Percentiles rank a stretch among this genome's conserved stretches.
Conservation (phyloP, 2,888 invertebrate genomes). For the Melanostoma scalare region DNA sequence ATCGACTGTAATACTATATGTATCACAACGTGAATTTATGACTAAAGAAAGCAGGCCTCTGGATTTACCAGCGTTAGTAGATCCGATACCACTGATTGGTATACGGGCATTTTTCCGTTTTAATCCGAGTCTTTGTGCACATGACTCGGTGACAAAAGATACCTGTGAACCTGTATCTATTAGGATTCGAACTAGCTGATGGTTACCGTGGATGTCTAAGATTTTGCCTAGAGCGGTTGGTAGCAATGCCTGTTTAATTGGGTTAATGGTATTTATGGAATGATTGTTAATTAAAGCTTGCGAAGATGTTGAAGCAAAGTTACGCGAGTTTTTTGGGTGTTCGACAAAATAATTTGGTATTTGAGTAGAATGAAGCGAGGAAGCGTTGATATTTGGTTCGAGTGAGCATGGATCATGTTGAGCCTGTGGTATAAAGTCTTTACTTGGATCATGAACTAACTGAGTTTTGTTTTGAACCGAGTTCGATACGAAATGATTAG, state of each 20-base stretch:
- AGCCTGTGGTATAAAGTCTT: too few species aligned
- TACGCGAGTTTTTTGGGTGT: too few species aligned
- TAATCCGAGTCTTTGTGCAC: conserved; percentile 11
- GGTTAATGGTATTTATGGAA: too few species aligned
- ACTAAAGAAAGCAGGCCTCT: conserved; percentile 1
- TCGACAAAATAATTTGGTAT: too few species aligned
- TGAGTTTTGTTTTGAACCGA: too few species aligned
- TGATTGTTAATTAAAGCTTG: too few species aligned
- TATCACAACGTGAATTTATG: conserved; percentile 6
- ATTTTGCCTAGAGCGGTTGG: conserved; percentile 7
- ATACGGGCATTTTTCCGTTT: conserved; percentile 1
- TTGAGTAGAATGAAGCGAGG: too few species aligned
- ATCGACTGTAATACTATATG: conserved; percentile 4
- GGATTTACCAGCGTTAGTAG: background rate
- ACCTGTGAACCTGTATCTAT: background rate
- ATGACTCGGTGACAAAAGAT: conserved; percentile 9
- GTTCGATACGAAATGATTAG: too few species aligned
- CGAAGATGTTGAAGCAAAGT: too few species aligned
- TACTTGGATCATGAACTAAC: too few species aligned
- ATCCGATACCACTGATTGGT: conserved; percentile 11
- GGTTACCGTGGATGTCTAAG: background rate
- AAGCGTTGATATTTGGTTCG: too few species aligned
- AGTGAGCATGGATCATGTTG: too few species aligned
- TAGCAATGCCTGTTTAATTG: background rate
- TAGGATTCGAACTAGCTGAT: conserved; percentile 5